Base-by-base conservation (phyloP, 2,797 vertebrate species). In the Sebastiscus tertius region DNA sequence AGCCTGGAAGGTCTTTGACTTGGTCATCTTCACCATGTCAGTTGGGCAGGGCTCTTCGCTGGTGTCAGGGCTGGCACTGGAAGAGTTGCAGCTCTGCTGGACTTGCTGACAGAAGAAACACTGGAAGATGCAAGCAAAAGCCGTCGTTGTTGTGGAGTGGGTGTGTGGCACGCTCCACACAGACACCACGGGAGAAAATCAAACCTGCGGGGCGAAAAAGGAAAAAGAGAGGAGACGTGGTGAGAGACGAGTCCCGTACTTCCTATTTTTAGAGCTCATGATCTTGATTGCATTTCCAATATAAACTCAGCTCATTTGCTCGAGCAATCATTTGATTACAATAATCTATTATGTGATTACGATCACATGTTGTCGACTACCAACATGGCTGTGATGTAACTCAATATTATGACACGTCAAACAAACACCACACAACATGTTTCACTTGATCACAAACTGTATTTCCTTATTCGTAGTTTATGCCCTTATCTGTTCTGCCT, bases 1-100 rank as follows among this genome's bases (percentile, higher is more conserved):
- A 59, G 98, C 98, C 96, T 99, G 98, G 96, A 99, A 99, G 79
- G 98, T 99, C 94, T 97, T 99, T 22, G 98, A 99, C 93, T 98
- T 99, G 91, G 98, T 99, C 98, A 99, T 98, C 94, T 98, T 99
- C 94, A 99, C 98, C 98, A 99, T 99, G 95, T 98, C 98, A 93
- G 96, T 96, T 75, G 96, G 96, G 91, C 93, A 83, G 90, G 93
- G 92, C 90, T 97, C 96, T 90, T 97, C 96, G 88, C 94, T 96
- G 95, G 94, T 93, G 96, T 97, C 97, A 76, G 97, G 96, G 96
- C 97, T 96, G 96, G 97, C 94, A 84, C 97, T 95, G 93, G 96
- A 96, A 85, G 97, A 96, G 95, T 93, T 96, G 95, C 94, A 96
- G 96, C 97, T 97, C 94, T 96, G 97, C 95, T 96, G 97, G 95